Evolutionary conservation across 2,113 vertebrate genomes (phyloP).

Genomic region (Campylomormyrus numenius): DNA sequence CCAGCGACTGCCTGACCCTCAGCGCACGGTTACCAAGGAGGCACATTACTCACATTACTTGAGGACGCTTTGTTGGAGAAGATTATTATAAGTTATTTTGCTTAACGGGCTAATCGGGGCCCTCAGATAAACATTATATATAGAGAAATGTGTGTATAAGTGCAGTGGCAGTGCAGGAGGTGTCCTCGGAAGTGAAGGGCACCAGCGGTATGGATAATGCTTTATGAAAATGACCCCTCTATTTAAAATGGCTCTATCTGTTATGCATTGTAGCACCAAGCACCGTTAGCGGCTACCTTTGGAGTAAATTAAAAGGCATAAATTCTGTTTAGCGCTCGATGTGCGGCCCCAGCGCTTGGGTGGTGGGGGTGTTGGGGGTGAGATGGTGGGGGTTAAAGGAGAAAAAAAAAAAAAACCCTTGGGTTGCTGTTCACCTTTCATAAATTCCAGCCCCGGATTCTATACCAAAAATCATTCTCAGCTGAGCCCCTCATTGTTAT

Average conservation of each 20-base stretch:
- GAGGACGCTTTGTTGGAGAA: background rate
- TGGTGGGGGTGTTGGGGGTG: background rate
- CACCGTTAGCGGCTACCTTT: conserved; percentile 80
- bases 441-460: conserved; percentile 85
- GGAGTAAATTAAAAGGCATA: conserved; percentile 98
- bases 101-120: conserved; percentile 50
- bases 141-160: conserved; percentile 11
- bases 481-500: conserved; percentile 85
- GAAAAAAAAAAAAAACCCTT: conserved; percentile 59
- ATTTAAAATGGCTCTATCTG: conserved; percentile 76
- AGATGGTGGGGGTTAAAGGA: background rate
- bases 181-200: conserved; percentile 62
- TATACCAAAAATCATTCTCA: conserved; percentile 86
- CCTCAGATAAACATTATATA: conserved; percentile 50
- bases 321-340: conserved; percentile 89
- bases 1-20: background rate
- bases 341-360: conserved; percentile 54
- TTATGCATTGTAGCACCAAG: conserved; percentile 86
- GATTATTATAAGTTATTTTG: conserved; percentile 20
- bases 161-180: conserved; percentile 12
- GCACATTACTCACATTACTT: background rate
- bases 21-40: background rate
- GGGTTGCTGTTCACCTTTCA: conserved; percentile 89
- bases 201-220: conserved; percentile 63
- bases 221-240: conserved; percentile 82